A percentile compares a stretch with the other conserved stretches of the same genome.
phyloP scores from a whole-genome alignment of 37 sponge, comb jelly and placozoan species.

The Sycon ciliatum region DNA sequence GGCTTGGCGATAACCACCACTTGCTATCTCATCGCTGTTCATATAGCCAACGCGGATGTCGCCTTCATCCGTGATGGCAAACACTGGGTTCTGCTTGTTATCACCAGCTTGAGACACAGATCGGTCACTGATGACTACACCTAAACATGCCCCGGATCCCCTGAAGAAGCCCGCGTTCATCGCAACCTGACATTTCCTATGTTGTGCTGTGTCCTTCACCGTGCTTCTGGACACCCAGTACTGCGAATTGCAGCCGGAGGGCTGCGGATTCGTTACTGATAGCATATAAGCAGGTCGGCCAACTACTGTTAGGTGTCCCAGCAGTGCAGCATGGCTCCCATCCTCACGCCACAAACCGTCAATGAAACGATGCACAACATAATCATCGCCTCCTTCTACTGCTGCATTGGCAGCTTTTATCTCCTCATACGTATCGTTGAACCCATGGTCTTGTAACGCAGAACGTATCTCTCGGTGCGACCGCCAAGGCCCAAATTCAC shows the following conservation, averaged over 20 bases:
- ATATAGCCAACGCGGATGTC: conserved; percentile 76
- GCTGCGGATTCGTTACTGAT: conserved; percentile 75
- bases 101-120: conserved; percentile 38
- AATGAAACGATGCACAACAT: too few relatives aligned
- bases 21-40: conserved; percentile 53
- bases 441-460: too few relatives aligned
- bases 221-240: conserved; percentile 28
- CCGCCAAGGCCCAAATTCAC: too few relatives aligned
- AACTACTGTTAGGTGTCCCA: too few relatives aligned
- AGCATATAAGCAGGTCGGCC: conserved; percentile 58
- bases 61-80: conserved; percentile 81
- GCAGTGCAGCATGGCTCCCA: too few relatives aligned
- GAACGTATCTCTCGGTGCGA: too few relatives aligned
- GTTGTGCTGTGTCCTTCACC: conserved; percentile 47
- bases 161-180: conserved; percentile 72
- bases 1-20: conserved; percentile 54
- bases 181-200: conserved; percentile 50
- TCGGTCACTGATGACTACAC: conserved; percentile 68
- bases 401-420: too few relatives aligned
- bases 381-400: too few relatives aligned
- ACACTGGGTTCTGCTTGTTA: conserved; percentile 65
- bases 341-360: too few relatives aligned
- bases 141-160: conserved; percentile 53
- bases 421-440: too few relatives aligned
- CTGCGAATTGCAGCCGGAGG: too few relatives aligned